These are phyloP conservation scores for Actenoides lindsayi DNA, from an alignment of 2,113 vertebrate genomes.

Conservation along the genomic window DNA sequence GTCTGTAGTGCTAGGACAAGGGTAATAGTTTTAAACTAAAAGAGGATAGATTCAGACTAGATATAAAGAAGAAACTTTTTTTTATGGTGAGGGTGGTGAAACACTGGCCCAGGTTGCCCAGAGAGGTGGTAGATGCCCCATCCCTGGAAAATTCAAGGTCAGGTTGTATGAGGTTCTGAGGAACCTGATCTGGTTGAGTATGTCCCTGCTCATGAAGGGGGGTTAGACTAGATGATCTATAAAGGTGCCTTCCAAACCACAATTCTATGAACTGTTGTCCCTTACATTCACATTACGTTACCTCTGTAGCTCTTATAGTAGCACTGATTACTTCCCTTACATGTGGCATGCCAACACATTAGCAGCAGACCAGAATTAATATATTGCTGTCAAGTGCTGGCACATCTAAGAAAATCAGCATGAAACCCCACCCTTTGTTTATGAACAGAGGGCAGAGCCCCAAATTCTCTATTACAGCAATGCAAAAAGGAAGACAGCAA, in stretches of 20 bases:
- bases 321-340: neutral
- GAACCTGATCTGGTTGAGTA: neutral
- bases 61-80: neutral
- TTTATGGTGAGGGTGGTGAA: neutral
- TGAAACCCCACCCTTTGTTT: neutral
- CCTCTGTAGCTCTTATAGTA: neutral
- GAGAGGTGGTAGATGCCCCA: neutral
- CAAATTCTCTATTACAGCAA: neutral
- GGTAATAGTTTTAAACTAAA: neutral
- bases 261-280: neutral
- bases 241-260: neutral
- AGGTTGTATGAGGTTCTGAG: neutral
- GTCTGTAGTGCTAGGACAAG: neutral
- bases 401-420: neutral
- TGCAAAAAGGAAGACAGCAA: neutral
- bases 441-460: neutral
- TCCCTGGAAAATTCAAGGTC: neutral
- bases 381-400: neutral
- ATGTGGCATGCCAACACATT: rapidly evolving
- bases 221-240: neutral
- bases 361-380: neutral
- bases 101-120: neutral
- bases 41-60: too few relatives aligned
- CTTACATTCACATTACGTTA: neutral
- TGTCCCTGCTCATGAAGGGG: too few relatives aligned